These are phyloP conservation scores for Clarias fuscus DNA, from an alignment of 2,797 vertebrate species.

Conservation along the genomic window DNA sequence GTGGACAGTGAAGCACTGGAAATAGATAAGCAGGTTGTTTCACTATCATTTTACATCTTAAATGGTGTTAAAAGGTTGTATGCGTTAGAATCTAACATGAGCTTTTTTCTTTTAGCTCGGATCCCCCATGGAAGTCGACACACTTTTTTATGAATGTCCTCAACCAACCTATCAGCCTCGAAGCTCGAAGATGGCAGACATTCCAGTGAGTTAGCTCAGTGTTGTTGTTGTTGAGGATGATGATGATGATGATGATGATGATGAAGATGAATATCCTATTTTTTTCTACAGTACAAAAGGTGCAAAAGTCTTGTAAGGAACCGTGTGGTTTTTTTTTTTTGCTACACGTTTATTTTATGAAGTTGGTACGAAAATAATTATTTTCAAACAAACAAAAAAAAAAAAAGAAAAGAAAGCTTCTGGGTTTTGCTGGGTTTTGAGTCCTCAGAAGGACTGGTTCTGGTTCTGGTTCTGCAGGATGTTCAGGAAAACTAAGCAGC, in stretches of 20 bases:
- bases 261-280: neutral
- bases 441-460: too few relatives aligned
- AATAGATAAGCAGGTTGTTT: constrained; percentile 54
- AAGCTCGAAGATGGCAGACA: constrained; percentile 71
- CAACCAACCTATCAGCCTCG: constrained; percentile 64
- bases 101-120: constrained; percentile 56
- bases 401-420: too few relatives aligned
- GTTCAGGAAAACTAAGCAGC: too few relatives aligned
- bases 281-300: neutral
- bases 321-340: too few relatives aligned
- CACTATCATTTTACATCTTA: neutral
- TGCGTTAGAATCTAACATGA: neutral
- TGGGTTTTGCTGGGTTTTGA: too few relatives aligned
- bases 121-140: constrained; percentile 62
- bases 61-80: neutral
- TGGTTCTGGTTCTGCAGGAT: too few relatives aligned
- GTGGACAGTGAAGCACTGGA: constrained; percentile 68
- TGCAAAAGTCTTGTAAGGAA: too few relatives aligned
- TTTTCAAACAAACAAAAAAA: too few relatives aligned
- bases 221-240: too few relatives aligned
- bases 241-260: neutral
- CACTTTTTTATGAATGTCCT: constrained; percentile 69
- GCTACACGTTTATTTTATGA: too few relatives aligned
- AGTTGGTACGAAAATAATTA: too few relatives aligned
- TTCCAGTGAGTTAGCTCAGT: constrained; percentile 63